These are phyloP conservation scores for Anableps anableps DNA, from an alignment of 2,797 vertebrate genomes.

Conservation along the genomic window DNA sequence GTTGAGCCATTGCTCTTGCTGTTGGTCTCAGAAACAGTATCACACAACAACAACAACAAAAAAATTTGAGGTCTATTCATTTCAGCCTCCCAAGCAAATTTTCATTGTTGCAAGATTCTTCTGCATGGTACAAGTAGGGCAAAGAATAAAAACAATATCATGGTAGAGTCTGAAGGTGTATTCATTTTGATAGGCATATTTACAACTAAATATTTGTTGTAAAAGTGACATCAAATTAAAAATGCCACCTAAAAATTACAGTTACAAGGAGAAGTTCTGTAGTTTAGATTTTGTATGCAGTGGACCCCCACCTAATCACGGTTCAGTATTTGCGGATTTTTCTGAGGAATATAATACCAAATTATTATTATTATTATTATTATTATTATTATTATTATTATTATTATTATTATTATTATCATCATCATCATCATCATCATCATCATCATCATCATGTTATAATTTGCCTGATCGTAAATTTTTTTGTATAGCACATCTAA, in stretches of 20 bases:
- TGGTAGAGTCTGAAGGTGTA: background rate
- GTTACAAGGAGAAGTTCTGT: background rate
- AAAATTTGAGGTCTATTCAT: background rate
- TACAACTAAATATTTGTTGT: background rate
- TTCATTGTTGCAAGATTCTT: background rate
- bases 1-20: background rate
- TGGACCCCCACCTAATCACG: background rate
- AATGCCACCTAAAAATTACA: background rate
- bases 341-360: background rate
- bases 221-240: background rate
- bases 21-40: background rate
- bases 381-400: too few relatives aligned
- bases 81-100: background rate
- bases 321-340: background rate
- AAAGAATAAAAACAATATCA: background rate
- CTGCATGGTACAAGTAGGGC: background rate
- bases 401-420: too few relatives aligned
- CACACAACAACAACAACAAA: background rate
- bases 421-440: too few relatives aligned
- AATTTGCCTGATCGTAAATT: background rate
- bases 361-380: too few relatives aligned
- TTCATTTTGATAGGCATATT: background rate
- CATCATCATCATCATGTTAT: too few relatives aligned
- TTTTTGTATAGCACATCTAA: background rate
- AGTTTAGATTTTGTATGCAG: background rate